A percentile compares a stretch with the other conserved stretches of the same genome.
phyloP scores from a whole-genome alignment of 2,888 invertebrate species.

The Diaphora mendica region DNA sequence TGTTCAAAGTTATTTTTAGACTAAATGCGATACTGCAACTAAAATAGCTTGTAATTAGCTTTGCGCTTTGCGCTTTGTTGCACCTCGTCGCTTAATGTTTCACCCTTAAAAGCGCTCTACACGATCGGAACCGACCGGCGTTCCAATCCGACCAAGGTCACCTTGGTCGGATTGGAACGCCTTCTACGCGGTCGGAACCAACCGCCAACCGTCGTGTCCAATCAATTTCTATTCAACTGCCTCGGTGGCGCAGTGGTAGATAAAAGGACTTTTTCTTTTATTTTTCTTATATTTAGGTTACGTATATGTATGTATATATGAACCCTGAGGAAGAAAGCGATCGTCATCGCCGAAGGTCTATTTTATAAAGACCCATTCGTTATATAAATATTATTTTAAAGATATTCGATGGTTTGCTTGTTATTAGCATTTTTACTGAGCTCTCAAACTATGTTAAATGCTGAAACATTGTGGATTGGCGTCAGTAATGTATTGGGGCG shows the following conservation, averaged over 20 bases:
- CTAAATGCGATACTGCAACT: not conserved
- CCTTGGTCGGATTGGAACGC: too few species aligned
- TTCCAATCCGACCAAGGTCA: too few species aligned
- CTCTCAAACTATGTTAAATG: not conserved
- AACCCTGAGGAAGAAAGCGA: slow-evolving; percentile 5
- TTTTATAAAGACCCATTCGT: not conserved
- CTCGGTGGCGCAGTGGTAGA: too few species aligned
- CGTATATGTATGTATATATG: not conserved
- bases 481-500: not conserved
- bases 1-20: not conserved
- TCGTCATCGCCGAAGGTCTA: not conserved
- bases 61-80: not conserved
- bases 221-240: too few species aligned
- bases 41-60: not conserved
- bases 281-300: slow-evolving; percentile 18
- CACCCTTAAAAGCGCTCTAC: too few species aligned
- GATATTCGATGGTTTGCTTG: not conserved
- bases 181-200: too few species aligned
- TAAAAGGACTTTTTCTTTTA: too few species aligned
- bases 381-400: not conserved
- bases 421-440: not conserved
- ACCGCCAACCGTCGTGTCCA: too few species aligned
- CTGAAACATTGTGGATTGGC: not conserved
- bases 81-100: too few species aligned
- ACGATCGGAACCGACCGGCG: too few species aligned